These are phyloP conservation scores for Nibea albiflora DNA, from an alignment of 2,113 vertebrate species.

Conservation along the genomic window DNA sequence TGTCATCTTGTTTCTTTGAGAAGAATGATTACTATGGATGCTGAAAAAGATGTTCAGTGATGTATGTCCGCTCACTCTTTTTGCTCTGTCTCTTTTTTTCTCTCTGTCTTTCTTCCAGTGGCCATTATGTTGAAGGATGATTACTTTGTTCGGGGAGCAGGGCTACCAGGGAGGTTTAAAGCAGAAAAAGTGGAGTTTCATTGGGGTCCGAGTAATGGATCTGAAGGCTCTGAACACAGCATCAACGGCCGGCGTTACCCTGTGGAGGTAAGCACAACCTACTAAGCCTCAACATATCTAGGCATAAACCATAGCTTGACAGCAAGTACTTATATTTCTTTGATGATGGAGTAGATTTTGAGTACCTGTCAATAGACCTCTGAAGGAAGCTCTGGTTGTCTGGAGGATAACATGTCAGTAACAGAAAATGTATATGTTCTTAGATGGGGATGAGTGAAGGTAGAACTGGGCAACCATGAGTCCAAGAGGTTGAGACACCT, in stretches of 20 bases:
- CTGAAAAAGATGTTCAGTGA: conserved; percentile 7
- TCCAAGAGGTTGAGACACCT: background rate
- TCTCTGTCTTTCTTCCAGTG: conserved; percentile 82
- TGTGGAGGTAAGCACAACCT: conserved; percentile 89
- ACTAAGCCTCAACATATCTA: background rate
- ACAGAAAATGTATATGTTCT: background rate
- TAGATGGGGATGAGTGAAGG: background rate
- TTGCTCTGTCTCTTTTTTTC: conserved; percentile 15
- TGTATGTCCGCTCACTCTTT: conserved; percentile 10
- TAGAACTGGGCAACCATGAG: background rate
- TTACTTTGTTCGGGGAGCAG: conserved; percentile 94
- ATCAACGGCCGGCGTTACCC: conserved; percentile 92
- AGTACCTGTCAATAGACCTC: background rate
- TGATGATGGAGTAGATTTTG: background rate
- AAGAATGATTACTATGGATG: conserved; percentile 15
- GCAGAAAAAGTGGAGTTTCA: conserved; percentile 98
- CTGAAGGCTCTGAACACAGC: conserved; percentile 95
- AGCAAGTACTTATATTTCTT: background rate
- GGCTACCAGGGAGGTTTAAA: conserved; percentile 94
- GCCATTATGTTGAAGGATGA: conserved; percentile 96
- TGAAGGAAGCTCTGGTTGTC: background rate
- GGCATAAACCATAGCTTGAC: background rate
- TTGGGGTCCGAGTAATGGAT: conserved; percentile 96
- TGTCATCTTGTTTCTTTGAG: background rate
- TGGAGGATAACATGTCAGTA: background rate